Percentiles rank a stretch among this genome's conserved stretches.
Conservation (phyloP, 2,888 invertebrate species). For the Coleophora deauratella region DNA sequence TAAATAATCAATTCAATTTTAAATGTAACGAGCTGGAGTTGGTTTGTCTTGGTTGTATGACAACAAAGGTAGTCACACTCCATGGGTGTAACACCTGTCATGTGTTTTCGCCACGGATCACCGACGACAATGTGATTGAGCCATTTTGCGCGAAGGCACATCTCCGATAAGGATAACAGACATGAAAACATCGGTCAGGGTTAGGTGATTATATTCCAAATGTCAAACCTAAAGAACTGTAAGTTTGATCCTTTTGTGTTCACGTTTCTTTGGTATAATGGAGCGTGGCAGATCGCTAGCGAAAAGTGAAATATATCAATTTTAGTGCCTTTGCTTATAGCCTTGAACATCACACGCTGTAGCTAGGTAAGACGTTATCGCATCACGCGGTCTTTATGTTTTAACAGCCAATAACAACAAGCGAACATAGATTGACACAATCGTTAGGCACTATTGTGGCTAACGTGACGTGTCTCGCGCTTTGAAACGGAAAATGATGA, state of each 20-base stretch:
- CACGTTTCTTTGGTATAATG: background rate
- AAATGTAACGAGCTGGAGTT: no score
- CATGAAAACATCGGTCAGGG: slow-evolving; percentile 41
- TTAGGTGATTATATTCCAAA: slow-evolving; percentile 11
- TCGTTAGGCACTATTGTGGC: slow-evolving; percentile 23
- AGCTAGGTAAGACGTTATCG: slow-evolving; percentile 24
- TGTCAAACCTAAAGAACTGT: background rate
- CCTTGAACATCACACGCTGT: background rate
- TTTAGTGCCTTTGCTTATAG: background rate
- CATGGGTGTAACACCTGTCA: slow-evolving; percentile 44
- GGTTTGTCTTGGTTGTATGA: no score
- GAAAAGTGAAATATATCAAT: no score
- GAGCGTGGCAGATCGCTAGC: no score
- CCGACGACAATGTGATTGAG: slow-evolving; percentile 66
- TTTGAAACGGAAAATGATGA: slow-evolving; percentile 34
- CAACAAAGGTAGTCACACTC: no score
- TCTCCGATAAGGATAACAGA: slow-evolving; percentile 53
- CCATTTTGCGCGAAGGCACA: slow-evolving; percentile 50
- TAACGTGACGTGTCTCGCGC: slow-evolving; percentile 43
- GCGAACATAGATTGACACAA: slow-evolving; percentile 14
- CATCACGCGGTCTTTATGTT: slow-evolving; percentile 22
- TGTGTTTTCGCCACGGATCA: slow-evolving; percentile 49
- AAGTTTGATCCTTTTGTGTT: background rate
- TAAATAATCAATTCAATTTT: no score
- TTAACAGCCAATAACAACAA: slow-evolving; percentile 21